Conservation (phyloP, 2,888 invertebrate species). For the Anticlea derivata region DNA sequence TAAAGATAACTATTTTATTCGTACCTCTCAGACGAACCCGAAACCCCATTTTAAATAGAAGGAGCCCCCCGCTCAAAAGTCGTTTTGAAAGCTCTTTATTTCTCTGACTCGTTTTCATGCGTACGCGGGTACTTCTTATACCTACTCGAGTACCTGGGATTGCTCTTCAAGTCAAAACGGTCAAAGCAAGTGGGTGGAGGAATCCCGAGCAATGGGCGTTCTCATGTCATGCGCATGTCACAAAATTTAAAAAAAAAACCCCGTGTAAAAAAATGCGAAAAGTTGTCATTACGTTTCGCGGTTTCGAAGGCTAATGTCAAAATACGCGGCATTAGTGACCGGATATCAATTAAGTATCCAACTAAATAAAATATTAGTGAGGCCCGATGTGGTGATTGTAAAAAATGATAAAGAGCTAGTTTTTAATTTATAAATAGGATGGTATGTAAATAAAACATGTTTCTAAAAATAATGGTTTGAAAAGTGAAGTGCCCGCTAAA, state of each 20-base stretch:
- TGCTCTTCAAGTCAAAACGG: slow-evolving; percentile 1
- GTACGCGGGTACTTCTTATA: not conserved
- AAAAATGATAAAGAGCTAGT: not conserved
- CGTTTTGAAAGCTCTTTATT: too few relatives aligned
- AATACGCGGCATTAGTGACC: slow-evolving; percentile 44
- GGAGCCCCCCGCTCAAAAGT: too few relatives aligned
- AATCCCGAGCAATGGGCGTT: not conserved
- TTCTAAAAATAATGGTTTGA: not conserved
- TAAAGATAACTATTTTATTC: too few relatives aligned
- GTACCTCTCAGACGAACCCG: too few relatives aligned
- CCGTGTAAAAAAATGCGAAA: slow-evolving; percentile 49
- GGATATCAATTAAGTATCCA: slow-evolving; percentile 10
- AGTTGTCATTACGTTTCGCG: slow-evolving; percentile 69
- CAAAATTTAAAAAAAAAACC: slow-evolving; percentile 47
- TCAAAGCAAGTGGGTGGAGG: slow-evolving; percentile 28
- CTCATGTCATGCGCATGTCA: slow-evolving; percentile 60
- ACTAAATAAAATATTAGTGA: too few relatives aligned
- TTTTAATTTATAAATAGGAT: not conserved
- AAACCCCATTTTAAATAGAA: too few relatives aligned
- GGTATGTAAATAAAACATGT: not conserved
- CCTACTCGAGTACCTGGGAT: not conserved
- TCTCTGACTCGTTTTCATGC: too few relatives aligned
- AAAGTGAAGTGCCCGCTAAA: not conserved
- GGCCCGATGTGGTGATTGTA: too few relatives aligned
- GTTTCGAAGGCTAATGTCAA: slow-evolving; percentile 54